Evolutionary conservation across 2,888 invertebrate genomes (phyloP).

Genomic region (Crocallis elinguaria): DNA sequence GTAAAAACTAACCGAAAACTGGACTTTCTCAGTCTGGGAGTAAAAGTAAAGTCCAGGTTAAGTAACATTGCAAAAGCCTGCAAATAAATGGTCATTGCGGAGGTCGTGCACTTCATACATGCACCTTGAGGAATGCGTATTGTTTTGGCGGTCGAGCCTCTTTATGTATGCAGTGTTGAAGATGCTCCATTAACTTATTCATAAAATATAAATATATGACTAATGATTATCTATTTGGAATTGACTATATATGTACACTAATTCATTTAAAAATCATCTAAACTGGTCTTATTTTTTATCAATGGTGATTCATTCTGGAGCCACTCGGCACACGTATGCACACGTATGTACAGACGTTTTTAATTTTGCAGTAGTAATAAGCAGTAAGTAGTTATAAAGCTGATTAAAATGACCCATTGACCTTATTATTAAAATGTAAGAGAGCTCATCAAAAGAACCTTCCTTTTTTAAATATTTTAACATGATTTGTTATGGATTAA

Average conservation of each 20-base stretch:
- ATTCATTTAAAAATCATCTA: too few relatives aligned
- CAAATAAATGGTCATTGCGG: slow-evolving; percentile 54
- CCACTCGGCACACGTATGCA: too few relatives aligned
- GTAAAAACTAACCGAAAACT: slow-evolving; percentile 68
- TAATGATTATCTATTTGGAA: too few relatives aligned
- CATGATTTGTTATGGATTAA: background rate
- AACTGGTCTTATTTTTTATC: too few relatives aligned
- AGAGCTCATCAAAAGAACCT: background rate
- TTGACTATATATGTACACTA: too few relatives aligned
- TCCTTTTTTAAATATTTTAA: background rate
- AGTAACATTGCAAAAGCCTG: slow-evolving; percentile 73
- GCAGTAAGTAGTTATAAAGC: background rate
- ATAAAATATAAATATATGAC: too few relatives aligned
- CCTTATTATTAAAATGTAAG: background rate
- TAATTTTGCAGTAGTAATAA: too few relatives aligned
- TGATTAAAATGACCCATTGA: background rate
- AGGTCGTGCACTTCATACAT: slow-evolving; percentile 58
- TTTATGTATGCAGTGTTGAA: slow-evolving; percentile 13
- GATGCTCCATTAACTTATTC: slow-evolving; percentile 25
- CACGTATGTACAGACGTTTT: too few relatives aligned
- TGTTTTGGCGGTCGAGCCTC: slow-evolving; percentile 15
- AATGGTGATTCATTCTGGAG: background rate
- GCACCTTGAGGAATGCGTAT: slow-evolving; percentile 28
- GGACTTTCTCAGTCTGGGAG: slow-evolving; percentile 79
- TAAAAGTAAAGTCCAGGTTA: slow-evolving; percentile 81